Conservation (phyloP, 2,888 invertebrate species). For the Taphrorychus bicolor region DNA sequence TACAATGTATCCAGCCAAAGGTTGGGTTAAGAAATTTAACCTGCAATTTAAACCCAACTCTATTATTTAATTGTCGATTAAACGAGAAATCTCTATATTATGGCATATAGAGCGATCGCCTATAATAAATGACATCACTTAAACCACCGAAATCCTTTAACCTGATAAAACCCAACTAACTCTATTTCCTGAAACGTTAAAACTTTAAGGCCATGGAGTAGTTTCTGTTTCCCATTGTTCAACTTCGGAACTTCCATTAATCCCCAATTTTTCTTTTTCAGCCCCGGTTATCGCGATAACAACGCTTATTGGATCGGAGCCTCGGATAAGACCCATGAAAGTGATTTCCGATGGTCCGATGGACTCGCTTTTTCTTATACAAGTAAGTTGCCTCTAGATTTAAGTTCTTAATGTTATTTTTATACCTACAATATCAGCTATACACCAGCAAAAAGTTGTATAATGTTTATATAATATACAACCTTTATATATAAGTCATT, state of each 20-base stretch:
- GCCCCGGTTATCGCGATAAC: conserved; percentile 72
- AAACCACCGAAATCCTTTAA: background rate
- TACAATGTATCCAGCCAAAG: background rate
- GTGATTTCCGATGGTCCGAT: conserved; percentile 82
- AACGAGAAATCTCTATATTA: no score
- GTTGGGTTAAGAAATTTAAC: background rate
- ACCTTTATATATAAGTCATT: no score
- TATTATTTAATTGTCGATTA: background rate
- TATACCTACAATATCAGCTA: no score
- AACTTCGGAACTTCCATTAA: background rate
- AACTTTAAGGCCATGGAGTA: background rate
- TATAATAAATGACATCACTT: no score
- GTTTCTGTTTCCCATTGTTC: background rate
- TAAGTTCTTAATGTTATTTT: no score
- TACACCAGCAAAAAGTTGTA: no score
- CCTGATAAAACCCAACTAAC: background rate
- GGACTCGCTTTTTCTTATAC: conserved; percentile 76
- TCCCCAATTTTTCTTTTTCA: conserved; percentile 56
- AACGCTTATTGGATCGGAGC: conserved; percentile 85
- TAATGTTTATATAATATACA: no score
- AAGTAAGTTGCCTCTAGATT: no score
- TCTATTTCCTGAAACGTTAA: background rate
- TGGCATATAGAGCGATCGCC: no score
- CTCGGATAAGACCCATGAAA: conserved; percentile 77
- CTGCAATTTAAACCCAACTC: background rate